Evolutionary conservation across 2,797 vertebrate genomes (phyloP).

Genomic region (Epinephelus coioides): DNA sequence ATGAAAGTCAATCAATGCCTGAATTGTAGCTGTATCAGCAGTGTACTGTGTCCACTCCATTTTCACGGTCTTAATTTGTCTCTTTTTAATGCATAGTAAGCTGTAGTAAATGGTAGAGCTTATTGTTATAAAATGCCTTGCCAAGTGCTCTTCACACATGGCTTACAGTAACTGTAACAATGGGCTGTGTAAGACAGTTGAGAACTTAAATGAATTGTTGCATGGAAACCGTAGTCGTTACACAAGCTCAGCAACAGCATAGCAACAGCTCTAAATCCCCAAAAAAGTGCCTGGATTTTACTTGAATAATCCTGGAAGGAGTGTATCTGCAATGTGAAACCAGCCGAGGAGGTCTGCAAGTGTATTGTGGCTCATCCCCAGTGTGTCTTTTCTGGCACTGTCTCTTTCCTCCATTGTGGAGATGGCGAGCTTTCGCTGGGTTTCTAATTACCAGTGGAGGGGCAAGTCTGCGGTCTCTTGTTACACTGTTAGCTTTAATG

Average conservation of each 20-base stretch:
- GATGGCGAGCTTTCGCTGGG: slow-evolving; percentile 50
- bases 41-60: background rate
- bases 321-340: slow-evolving; percentile 20
- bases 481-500: slow-evolving; percentile 75
- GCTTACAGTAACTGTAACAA: slow-evolving; percentile 26
- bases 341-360: slow-evolving; percentile 30
- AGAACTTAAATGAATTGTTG: slow-evolving; percentile 23
- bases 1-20: background rate
- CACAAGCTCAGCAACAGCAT: slow-evolving; percentile 11
- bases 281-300: slow-evolving; percentile 30
- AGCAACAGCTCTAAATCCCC: slow-evolving; percentile 31
- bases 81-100: slow-evolving; percentile 16
- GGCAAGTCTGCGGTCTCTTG: slow-evolving; percentile 62
- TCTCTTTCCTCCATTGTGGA: slow-evolving; percentile 41
- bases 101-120: background rate
- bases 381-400: slow-evolving; percentile 21
- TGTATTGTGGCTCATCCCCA: slow-evolving; percentile 36
- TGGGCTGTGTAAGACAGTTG: background rate
- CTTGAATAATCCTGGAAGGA: slow-evolving; percentile 25
- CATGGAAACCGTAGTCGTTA: slow-evolving; percentile 12
- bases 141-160: slow-evolving; percentile 10
- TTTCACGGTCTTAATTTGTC: slow-evolving; percentile 1
- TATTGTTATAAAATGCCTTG: slow-evolving; percentile 13
- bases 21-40: background rate
- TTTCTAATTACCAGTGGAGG: slow-evolving; percentile 75